Conservation (phyloP, 2,797 vertebrate species). For the Platyrinchus mystaceus region DNA sequence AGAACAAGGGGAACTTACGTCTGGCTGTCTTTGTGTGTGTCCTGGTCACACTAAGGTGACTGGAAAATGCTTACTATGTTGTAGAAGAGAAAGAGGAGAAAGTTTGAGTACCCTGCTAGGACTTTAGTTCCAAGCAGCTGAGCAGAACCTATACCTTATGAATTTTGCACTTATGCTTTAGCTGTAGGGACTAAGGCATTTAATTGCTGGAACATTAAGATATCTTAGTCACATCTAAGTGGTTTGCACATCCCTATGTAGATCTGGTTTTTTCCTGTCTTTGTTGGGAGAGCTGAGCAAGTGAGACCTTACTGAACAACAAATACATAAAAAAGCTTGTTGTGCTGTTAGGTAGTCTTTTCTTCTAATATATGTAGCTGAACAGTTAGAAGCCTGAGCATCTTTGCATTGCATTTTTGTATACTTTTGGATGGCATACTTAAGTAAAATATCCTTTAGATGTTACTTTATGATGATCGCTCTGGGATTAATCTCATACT, state of each 20-base stretch:
- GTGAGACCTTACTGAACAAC: neutral
- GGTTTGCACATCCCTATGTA: neutral
- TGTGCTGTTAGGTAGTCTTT: neutral
- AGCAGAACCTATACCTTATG: neutral
- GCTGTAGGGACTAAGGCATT: neutral
- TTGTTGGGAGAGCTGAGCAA: neutral
- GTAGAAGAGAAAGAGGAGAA: neutral
- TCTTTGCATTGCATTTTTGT: neutral
- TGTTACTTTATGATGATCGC: conserved; percentile 14
- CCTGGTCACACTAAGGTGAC: neutral
- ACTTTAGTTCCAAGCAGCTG: neutral
- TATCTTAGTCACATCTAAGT: neutral
- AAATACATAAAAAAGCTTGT: neutral
- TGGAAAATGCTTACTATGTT: neutral
- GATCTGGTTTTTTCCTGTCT: neutral
- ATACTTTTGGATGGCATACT: neutral
- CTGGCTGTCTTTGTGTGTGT: neutral
- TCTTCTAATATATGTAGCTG: neutral
- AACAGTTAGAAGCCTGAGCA: neutral
- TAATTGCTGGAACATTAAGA: neutral
- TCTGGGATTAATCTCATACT: conserved; percentile 63
- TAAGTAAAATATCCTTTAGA: conserved; percentile 24
- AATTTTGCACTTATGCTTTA: neutral
- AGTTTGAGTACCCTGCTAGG: neutral
- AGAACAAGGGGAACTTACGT: neutral